These are phyloP conservation scores for Drosophila macrospina DNA, from an alignment of 2,888 invertebrate species.

Conservation along the genomic window DNA sequence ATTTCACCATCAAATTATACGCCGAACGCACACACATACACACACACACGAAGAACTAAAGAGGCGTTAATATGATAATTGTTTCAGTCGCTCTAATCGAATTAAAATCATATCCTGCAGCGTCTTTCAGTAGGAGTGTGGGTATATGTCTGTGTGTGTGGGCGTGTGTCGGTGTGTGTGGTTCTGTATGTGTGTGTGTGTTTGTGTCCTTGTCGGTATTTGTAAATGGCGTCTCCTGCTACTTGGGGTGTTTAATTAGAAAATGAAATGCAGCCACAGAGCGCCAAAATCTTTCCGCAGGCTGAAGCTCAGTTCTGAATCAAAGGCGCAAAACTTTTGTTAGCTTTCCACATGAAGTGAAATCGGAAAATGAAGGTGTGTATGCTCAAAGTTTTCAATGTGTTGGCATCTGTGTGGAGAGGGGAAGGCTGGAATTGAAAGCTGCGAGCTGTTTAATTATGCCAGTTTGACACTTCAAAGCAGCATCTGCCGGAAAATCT, in stretches of 20 bases:
- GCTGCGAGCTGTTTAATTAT: constrained; percentile 76
- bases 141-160: constrained; percentile 15
- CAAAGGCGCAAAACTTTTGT: constrained; percentile 73
- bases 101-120: constrained; percentile 84
- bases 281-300: constrained; percentile 54
- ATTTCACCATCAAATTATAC: constrained; percentile 57
- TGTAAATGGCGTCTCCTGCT: constrained; percentile 49
- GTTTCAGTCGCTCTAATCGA: constrained; percentile 85
- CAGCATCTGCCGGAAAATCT: constrained; percentile 54
- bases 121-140: constrained; percentile 32
- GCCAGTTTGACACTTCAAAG: constrained; percentile 83
- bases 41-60: constrained; percentile 69
- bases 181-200: constrained; percentile 15
- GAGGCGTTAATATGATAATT: constrained; percentile 86
- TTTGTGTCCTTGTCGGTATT: constrained; percentile 10
- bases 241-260: constrained; percentile 80
- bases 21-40: constrained; percentile 36
- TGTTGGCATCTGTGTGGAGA: constrained; percentile 18
- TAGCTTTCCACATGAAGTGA: constrained; percentile 59
- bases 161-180: constrained; percentile 13
- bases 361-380: constrained; percentile 42
- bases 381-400: constrained; percentile 36
- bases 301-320: constrained; percentile 22
- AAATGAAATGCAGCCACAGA: constrained; percentile 70
- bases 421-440: constrained; percentile 17